These are phyloP conservation scores for Centropristis striata DNA, from an alignment of 2,113 vertebrate genomes.

Conservation along the genomic window DNA sequence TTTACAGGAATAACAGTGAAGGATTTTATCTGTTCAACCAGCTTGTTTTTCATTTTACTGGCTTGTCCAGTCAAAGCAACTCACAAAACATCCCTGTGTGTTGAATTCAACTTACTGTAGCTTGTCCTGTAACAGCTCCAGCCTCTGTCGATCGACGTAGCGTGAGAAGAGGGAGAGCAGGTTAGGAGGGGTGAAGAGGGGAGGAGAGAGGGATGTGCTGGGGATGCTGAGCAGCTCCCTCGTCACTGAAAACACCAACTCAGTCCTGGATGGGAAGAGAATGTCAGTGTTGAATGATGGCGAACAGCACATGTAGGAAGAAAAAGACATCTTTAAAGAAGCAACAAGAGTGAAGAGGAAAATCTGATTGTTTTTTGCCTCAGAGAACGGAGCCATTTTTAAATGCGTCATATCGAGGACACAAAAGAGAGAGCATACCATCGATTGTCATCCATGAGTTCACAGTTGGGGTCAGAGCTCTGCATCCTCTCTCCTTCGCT, in stretches of 20 bases:
- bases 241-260: conserved; percentile 93
- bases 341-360: background rate
- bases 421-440: conserved; percentile 81
- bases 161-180: conserved; percentile 93
- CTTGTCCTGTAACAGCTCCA: conserved; percentile 94
- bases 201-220: conserved; percentile 88
- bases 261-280: conserved; percentile 85
- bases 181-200: conserved; percentile 91
- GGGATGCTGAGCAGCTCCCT: conserved; percentile 92
- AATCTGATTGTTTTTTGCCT: background rate
- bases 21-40: background rate
- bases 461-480: conserved; percentile 87
- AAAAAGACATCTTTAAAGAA: background rate
- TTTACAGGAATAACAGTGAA: background rate
- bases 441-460: conserved; percentile 91
- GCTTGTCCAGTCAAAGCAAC: background rate
- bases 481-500: conserved; percentile 95
- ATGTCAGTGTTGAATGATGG: background rate
- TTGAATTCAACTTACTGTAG: conserved; percentile 89
- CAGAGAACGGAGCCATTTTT: background rate
- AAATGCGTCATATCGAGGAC: too few species aligned
- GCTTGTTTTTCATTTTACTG: background rate
- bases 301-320: too few species aligned
- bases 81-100: background rate
- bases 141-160: conserved; percentile 93